Base-by-base conservation (phyloP, 1,140 invertebrate species). In the Lucilia sericata region DNA sequence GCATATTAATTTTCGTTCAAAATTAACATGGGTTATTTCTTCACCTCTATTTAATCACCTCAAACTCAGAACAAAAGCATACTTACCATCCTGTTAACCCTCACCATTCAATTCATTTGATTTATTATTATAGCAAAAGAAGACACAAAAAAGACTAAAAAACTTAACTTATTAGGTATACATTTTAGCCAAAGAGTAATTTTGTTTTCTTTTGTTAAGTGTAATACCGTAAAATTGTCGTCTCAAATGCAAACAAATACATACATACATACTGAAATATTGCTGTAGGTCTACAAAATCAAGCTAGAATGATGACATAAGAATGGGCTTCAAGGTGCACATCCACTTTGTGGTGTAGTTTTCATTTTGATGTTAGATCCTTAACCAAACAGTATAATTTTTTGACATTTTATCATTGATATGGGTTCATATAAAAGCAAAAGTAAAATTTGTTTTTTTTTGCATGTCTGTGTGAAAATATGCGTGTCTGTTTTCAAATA, bases 21-120 rank as follows among this genome's bases (percentile, higher is more conserved):
- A 78, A 19, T 80, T 49, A 80, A 80, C 76, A 80, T 49, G 76
- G 76, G 76, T 80, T 80, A 80, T 80, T 80, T 80, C 76, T 21
- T 47, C 75, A 78, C 75, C 75, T 78, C 36, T 47, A 78, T 36
- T 78, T 47, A 78, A 78, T 78, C 76, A 80, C 76, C 76, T 80
- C 3, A 76, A 42, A 42, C 42, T 8, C 34, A 42, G 75, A 60
- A 60, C 0, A 70, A 17, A 8, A 60, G 5, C 14, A 42, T 5
- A 42, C 10, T 42, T 42, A 42, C 10, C 2, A 10, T 70, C 10
- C 10, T 21, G 2, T 70, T 70, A 2, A 12, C 55, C 55, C 65
- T 70, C 65, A 21, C n/a, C 21, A 70, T 14, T 2, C 51, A 51
- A 80, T 25, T 47, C 14, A 80, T 49, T 80, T 80, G 76, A 80